Conservation (phyloP, 2,113 vertebrate genomes). For the Azemiops feae region DNA sequence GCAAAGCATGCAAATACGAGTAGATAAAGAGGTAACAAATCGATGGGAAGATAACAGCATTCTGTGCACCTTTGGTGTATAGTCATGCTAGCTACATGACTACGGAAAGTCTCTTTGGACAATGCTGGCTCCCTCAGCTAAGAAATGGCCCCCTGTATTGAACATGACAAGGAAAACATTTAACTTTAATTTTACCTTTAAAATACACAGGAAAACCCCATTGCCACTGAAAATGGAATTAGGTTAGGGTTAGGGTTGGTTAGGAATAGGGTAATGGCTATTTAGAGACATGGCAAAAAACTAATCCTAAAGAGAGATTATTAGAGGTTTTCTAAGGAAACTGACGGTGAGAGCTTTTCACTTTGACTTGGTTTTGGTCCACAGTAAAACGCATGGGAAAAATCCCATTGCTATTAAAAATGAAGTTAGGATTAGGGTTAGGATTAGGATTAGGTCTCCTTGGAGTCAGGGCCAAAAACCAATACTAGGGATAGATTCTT, state of each 20-base stretch:
- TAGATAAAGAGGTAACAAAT: neutral
- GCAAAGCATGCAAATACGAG: neutral
- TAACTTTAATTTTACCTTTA: neutral
- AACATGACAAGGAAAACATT: neutral
- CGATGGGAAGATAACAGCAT: neutral
- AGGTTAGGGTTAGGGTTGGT: neutral
- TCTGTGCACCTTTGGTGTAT: neutral
- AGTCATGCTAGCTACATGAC: neutral
- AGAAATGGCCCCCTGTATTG: neutral
- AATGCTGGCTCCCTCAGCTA: neutral
- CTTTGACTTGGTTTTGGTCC: no score
- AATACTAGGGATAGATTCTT: no score
- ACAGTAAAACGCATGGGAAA: neutral
- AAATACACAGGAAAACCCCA: neutral
- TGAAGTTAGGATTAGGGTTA: neutral
- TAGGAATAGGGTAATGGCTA: no score
- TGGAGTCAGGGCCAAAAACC: no score
- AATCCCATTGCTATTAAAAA: neutral
- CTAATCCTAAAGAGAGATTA: no score
- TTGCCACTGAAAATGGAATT: neutral
- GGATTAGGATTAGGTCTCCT: no score
- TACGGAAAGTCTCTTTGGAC: neutral
- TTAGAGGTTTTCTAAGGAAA: no score
- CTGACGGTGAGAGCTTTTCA: no score
- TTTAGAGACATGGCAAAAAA: no score